Evolutionary conservation across 2,113 vertebrate genomes (phyloP), one percentile per base, ranked within the genome.

Genomic region (Melanostigma gelatinosum): DNA sequence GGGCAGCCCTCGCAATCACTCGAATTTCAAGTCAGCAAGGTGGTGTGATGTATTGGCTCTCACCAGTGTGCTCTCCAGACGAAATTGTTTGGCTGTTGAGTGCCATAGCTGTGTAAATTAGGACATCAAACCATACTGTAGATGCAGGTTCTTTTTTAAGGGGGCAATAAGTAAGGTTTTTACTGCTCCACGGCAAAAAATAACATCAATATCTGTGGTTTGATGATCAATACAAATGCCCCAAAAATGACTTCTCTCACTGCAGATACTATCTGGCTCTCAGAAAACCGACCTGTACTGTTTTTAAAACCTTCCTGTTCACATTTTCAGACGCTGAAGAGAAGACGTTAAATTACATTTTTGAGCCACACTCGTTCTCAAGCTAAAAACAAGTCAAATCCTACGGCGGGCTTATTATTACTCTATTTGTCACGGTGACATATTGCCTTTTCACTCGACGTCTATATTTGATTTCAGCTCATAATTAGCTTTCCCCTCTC

Each of bases 11-110:
- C 36, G 3, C 75, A 72, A 84, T 80, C 73, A 62, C 72, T 85
- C 13, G 58, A 38, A 77, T 82, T 85, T 87, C 72, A 68, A 78
- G 79, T 77, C 68, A 60, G 74, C 74, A 38, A 61, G 72, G 52
- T 9, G 34, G 36, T 42, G 63, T 87, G 90, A 92, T 89, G 86
- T 64, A 89, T 75, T 57, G 67, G 76, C 82, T 83, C 65, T 82
- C 76, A 72, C 68, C 46, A 13, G 66, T 29, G 48, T 22, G 22
- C 62, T 80, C 68, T 42, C 40, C 27, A 36, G 27, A 34, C 85
- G 40, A 84, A 72, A 82, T 48, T 80, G 77, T 46, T 16, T 4
- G 67, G 77, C 76, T 29, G 40, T 66, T 76, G 57, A 67, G 67
- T 27, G 62, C 68, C 75, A 67, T 74, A 48, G 42, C 75, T 73